phyloP scores from a whole-genome alignment of 2,797 vertebrate species.

The Chelmon rostratus region DNA sequence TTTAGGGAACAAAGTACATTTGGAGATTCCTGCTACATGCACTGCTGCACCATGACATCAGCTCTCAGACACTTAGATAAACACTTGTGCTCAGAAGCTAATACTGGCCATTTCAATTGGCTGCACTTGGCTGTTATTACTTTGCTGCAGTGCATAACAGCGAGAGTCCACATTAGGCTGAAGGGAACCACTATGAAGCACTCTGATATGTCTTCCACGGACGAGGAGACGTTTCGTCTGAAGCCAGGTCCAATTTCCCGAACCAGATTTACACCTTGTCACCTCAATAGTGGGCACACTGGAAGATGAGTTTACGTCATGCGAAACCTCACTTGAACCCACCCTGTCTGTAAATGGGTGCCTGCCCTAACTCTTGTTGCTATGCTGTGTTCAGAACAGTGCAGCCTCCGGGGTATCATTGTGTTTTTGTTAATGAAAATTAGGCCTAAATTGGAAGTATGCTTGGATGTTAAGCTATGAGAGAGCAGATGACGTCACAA shows the following conservation, averaged over 20 bases:
- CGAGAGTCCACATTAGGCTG: slow-evolving; percentile 22
- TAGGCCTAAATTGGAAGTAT: neutral
- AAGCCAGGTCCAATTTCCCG: neutral
- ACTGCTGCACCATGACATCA: slow-evolving; percentile 65
- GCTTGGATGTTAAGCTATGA: neutral
- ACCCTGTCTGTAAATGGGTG: neutral
- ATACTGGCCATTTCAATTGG: slow-evolving; percentile 54
- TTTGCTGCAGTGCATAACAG: slow-evolving; percentile 42
- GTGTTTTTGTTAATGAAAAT: slow-evolving; percentile 18
- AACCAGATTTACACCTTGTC: slow-evolving; percentile 13
- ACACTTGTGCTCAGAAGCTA: slow-evolving; percentile 58
- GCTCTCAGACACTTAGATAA: slow-evolving; percentile 70
- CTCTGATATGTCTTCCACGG: slow-evolving; percentile 3
- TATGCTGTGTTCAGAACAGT: slow-evolving; percentile 15
- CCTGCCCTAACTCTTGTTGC: neutral
- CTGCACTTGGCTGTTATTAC: slow-evolving; percentile 44
- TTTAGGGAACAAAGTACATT: slow-evolving; percentile 29
- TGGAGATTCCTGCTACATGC: slow-evolving; percentile 43
- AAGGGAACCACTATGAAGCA: slow-evolving; percentile 21
- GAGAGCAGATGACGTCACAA: neutral
- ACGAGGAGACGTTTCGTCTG: slow-evolving; percentile 3
- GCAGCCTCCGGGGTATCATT: neutral
- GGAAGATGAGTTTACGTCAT: neutral
- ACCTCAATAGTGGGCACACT: neutral
- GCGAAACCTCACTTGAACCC: neutral